Percentiles rank a stretch among this genome's conserved stretches.
These are phyloP conservation scores for Lateolabrax maculatus DNA, from an alignment of 2,797 vertebrate species.

Conservation along the genomic window DNA sequence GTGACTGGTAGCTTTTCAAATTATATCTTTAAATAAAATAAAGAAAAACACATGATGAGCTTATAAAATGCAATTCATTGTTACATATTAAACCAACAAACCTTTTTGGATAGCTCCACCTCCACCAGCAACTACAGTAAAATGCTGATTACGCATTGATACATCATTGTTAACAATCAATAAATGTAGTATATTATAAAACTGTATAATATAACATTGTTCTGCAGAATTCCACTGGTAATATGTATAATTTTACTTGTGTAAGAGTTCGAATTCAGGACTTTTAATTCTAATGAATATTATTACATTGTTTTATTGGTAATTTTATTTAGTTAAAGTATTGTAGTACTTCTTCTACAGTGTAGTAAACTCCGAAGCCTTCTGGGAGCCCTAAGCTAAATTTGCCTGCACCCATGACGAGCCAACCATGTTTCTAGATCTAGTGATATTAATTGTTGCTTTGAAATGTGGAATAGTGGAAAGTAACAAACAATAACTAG, in stretches of 20 bases:
- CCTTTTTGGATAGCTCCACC: neutral
- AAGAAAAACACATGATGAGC: neutral
- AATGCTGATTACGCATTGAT: no score
- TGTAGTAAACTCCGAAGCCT: neutral
- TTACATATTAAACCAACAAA: neutral
- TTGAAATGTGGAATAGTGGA: constrained; percentile 1
- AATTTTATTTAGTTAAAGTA: neutral
- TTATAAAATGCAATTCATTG: neutral
- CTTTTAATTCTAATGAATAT: neutral
- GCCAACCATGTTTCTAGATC: neutral
- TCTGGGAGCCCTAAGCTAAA: no score
- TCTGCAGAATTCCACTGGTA: neutral
- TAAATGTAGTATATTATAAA: no score
- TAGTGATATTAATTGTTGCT: neutral
- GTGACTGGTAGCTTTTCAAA: no score
- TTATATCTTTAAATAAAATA: neutral
- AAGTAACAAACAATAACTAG: neutral
- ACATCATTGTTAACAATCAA: no score
- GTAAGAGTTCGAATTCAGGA: neutral
- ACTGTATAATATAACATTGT: neutral
- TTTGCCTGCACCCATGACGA: neutral
- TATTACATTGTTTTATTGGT: neutral
- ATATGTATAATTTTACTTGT: neutral
- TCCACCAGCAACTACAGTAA: neutral
- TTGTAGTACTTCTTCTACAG: neutral